Evolutionary conservation across 2,113 vertebrate species (phyloP), one percentile per base, ranked within the genome.

Genomic region (Maccullochella peelii): DNA sequence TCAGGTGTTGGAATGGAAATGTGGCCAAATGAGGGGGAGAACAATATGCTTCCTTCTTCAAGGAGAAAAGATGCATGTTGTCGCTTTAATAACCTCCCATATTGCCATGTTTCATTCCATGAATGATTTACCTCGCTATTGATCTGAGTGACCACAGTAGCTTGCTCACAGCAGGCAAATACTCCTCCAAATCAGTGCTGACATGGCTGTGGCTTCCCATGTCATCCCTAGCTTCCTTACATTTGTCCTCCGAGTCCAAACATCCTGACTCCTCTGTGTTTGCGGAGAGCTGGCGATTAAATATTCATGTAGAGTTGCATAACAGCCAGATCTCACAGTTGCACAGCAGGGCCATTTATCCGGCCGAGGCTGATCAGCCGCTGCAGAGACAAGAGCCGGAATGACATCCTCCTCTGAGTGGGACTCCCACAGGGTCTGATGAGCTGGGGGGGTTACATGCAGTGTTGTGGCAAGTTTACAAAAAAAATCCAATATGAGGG

Each of bases 271-370:
- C 66, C 33, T 63, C 44, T 44, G 70, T 85, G 72, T 73, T 75
- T 78, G 68, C 5, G 58, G 80, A 66, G 66, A 86, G 54, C 70
- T 15, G 3, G 0, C 0, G 18, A 86, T 92, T 85, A 92, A 92
- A 90, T 86, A 91, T 91, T 87, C 58, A 93, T 86, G 79, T 76
- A 8, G 79, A 44, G 59, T 68, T 82, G 65, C 82, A 80, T 73
- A 79, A 84, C 80, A 54, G 74, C 63, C 59, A 21, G 79, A 82
- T 86, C 72, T 79, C 63, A 61, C 66, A 52, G 74, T 30, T 23
- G 21, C 77, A 72, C 79, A 84, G 77, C 66, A 44, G 77, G 77
- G 62, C 61, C 73, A 77, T 81, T 92, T 83, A 81, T 87, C 71
- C 5, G 57, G 52, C 30, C 2, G 16, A 70, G 55, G 52, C 77